These are phyloP conservation scores for Manis crassicaudata DNA, from an alignment of 2,797 vertebrate species.

Conservation along the genomic window DNA sequence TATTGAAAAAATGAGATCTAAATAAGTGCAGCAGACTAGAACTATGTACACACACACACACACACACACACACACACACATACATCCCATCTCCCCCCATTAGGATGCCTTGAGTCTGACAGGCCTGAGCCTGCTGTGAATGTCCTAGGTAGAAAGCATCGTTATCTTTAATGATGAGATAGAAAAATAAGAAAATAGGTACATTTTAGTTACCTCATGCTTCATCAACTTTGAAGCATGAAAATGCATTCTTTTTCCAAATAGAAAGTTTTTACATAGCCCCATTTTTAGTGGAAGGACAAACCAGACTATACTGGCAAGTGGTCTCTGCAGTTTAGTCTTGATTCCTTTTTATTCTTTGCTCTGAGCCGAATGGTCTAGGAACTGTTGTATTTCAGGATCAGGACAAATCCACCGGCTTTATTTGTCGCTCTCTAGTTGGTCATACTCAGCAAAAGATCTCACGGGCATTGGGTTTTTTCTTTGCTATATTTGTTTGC, in stretches of 20 bases:
- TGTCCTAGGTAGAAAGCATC: background rate
- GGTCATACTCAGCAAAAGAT: background rate
- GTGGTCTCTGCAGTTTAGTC: background rate
- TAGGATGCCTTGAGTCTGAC: background rate
- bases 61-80: background rate
- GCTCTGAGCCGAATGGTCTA: background rate
- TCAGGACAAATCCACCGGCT: background rate
- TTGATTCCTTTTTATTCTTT: background rate
- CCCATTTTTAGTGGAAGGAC: background rate
- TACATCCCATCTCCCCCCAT: background rate
- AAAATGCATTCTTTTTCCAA: background rate
- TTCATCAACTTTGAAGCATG: background rate
- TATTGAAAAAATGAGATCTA: background rate
- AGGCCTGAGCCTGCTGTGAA: background rate
- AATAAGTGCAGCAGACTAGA: background rate
- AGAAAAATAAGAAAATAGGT: background rate
- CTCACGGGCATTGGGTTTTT: background rate
- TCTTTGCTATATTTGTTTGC: background rate
- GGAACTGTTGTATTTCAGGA: background rate
- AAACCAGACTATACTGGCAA: background rate
- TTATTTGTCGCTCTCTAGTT: background rate
- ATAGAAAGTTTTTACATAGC: background rate
- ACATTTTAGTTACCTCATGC: background rate
- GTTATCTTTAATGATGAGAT: background rate
- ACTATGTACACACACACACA: background rate